Evolutionary conservation across 2,888 invertebrate genomes (phyloP), one percentile per base, ranked within the genome.

Genomic region (Lycia hirtaria): DNA sequence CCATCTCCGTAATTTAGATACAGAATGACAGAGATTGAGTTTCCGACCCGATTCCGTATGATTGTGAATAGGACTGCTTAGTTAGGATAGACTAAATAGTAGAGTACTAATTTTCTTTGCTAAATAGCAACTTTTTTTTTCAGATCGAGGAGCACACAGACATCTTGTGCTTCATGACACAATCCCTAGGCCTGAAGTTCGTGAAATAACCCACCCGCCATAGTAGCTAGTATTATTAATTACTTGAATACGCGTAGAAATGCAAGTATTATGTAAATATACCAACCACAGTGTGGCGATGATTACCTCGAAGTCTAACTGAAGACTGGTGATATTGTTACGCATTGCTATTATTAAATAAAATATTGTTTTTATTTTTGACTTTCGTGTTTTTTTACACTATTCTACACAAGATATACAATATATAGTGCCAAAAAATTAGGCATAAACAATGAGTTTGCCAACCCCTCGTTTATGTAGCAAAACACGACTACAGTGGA

Each of bases 101-200:
- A n/a, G n/a, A n/a, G n/a, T n/a, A n/a, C n/a, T n/a, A n/a, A n/a
- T n/a, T n/a, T n/a, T n/a, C n/a, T n/a, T n/a, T n/a, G n/a, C n/a
- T n/a, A n/a, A n/a, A n/a, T n/a, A n/a, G n/a, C n/a, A n/a, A n/a
- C 20, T 12, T 33, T 56, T 74, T 67, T 62, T 83, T 94, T 76
- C 93, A 98, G 96, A 99, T 99, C 78, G 98, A 98, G 67, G 98
- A 99, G 86, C 94, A 96, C 75, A 96, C 97, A 0, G 98, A 99
- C 81, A 96, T 98, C 69, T 93, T 98, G 75, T 94, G 96, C 79
- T 98, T 98, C 88, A 93, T 98, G 71, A 94, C 94, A 47, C 94
- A 95, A 82, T 93, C 96, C 28, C 89, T 97, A 59, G 94, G 93
- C 12, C 91, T 97, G 48, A 83, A 94, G 68, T 96, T 95, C 69